Conservation (phyloP, 2,113 vertebrate genomes). For the Lophura nycthemera region DNA sequence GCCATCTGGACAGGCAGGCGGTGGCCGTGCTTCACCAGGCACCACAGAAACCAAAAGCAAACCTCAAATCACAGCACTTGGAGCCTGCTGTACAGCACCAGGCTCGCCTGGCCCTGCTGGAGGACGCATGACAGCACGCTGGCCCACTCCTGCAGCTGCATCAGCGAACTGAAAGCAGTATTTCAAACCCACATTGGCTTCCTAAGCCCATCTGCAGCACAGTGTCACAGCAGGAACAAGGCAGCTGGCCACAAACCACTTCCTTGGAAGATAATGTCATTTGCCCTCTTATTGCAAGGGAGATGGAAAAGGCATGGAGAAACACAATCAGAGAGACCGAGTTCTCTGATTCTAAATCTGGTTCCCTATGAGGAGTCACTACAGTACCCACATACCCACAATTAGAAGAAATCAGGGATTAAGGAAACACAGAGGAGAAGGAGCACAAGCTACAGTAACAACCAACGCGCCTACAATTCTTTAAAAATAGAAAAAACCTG, state of each 20-base stretch:
- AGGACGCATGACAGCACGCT: accelerated
- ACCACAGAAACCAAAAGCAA: not conserved
- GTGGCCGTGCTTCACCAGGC: too few species aligned
- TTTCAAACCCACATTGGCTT: not conserved
- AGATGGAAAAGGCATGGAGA: not conserved
- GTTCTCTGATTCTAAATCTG: not conserved
- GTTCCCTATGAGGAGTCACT: not conserved
- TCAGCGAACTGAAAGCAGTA: accelerated
- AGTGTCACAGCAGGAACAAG: accelerated
- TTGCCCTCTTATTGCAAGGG: not conserved
- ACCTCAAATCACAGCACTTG: not conserved
- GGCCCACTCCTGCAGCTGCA: not conserved
- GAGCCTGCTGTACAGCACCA: not conserved
- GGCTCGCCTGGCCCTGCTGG: accelerated
- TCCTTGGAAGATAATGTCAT: not conserved
- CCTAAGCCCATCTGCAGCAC: not conserved
- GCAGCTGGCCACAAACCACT: not conserved
- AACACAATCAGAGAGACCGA: not conserved
- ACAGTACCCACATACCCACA: not conserved
- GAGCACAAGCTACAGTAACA: not conserved
- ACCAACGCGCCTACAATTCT: not conserved
- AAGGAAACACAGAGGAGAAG: not conserved
- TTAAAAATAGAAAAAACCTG: not conserved
- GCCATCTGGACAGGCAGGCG: not conserved
- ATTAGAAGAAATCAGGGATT: not conserved